Conservation (phyloP, 1,140 invertebrate species). For the Belonocnema kinseyi region DNA sequence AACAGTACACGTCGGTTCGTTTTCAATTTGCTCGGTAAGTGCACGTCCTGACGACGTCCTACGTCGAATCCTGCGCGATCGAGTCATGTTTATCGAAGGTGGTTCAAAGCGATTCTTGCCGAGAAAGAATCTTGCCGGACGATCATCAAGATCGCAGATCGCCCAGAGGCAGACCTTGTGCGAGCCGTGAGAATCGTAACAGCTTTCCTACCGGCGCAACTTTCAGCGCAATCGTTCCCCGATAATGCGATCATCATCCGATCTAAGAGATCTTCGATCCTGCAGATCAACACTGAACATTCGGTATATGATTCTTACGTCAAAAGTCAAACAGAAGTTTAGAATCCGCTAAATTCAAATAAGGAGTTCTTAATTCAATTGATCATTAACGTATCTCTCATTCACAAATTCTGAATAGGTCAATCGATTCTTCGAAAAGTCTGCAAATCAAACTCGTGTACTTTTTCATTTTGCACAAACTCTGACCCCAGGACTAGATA, state of each 20-base stretch:
- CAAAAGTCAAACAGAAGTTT: too few species aligned
- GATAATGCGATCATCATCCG: slow-evolving; percentile 10
- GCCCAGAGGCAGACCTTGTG: slow-evolving; percentile 42
- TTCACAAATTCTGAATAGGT: too few species aligned
- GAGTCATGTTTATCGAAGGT: slow-evolving; percentile 44
- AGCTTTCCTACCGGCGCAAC: not conserved
- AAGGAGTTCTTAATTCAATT: too few species aligned
- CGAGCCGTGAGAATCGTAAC: slow-evolving; percentile 49
- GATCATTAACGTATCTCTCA: too few species aligned
- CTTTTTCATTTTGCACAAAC: too few species aligned
- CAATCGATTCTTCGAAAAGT: too few species aligned
- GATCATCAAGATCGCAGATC: slow-evolving; percentile 48
- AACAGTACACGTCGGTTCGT: not conserved
- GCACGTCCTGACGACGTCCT: slow-evolving; percentile 1
- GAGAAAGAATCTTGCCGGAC: slow-evolving; percentile 33
- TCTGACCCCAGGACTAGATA: too few species aligned
- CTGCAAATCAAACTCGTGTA: too few species aligned
- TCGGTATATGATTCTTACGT: too few species aligned
- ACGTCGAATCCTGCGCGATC: slow-evolving; percentile 3
- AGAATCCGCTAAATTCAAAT: too few species aligned
- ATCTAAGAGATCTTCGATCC: slow-evolving; percentile 37
- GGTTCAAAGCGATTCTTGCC: slow-evolving; percentile 45
- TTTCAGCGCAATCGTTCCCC: slow-evolving; percentile 21
- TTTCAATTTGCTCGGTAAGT: slow-evolving; percentile 43
- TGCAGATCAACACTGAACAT: slow-evolving; percentile 32